These are phyloP conservation scores for Cataglyphis cursor DNA, from an alignment of 2,888 invertebrate species.

Conservation along the genomic window DNA sequence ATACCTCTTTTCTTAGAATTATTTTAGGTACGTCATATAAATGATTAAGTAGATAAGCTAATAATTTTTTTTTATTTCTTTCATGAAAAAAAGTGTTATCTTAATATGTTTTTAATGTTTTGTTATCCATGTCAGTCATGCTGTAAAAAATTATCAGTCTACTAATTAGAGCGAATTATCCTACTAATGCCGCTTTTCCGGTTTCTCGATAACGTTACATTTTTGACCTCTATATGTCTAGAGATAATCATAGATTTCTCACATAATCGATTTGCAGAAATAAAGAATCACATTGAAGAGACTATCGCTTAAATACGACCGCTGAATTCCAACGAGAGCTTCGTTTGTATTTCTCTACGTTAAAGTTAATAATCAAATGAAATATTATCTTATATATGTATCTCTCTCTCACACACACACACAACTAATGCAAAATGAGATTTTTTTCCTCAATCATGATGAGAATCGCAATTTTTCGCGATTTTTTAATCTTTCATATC, in stretches of 20 bases:
- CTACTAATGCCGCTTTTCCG: background rate
- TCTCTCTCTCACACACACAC: background rate
- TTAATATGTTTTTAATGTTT: background rate
- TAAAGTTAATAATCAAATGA: background rate
- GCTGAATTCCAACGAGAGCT: background rate
- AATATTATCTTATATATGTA: background rate
- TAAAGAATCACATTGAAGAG: background rate
- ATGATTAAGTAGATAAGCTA: background rate
- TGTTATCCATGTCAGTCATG: background rate
- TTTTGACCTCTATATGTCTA: background rate
- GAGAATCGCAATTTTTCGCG: background rate
- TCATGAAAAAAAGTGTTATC: background rate
- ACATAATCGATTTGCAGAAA: background rate
- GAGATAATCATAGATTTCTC: background rate
- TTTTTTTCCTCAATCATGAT: background rate
- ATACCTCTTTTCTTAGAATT: background rate
- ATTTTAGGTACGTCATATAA: background rate
- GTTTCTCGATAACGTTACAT: background rate
- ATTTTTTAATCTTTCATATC: background rate
- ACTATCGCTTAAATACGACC: background rate
- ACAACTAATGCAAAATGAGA: background rate
- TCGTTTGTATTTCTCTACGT: background rate
- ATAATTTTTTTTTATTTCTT: background rate
- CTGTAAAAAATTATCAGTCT: background rate
- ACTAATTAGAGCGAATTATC: background rate